Evolutionary conservation across 2,797 vertebrate genomes (phyloP).

Genomic region (Sebastes iracundus): DNA sequence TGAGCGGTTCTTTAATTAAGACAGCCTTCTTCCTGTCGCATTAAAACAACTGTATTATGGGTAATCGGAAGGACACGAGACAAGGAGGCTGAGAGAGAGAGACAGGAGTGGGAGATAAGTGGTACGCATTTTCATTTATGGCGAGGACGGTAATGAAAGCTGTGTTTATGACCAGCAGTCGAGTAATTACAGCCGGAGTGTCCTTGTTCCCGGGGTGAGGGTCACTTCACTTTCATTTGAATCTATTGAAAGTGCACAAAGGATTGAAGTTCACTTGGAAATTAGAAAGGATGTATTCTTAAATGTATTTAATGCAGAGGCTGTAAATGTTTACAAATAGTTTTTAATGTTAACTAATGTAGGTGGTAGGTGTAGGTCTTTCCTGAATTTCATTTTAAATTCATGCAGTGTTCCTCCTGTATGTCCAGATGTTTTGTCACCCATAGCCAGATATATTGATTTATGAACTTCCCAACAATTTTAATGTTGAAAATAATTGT

Average conservation of each 20-base stretch:
- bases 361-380: no score
- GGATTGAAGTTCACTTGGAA: not conserved
- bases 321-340: not conserved
- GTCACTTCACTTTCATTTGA: conserved; percentile 41
- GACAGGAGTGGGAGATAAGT: conserved; percentile 30
- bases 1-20: not conserved
- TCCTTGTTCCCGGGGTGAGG: conserved; percentile 43
- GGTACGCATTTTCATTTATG: conserved; percentile 39
- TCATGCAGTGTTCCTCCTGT: not conserved
- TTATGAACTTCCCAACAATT: not conserved
- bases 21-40: not conserved
- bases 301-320: not conserved
- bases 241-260: conserved; percentile 5
- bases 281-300: not conserved
- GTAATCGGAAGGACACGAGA: conserved; percentile 19
- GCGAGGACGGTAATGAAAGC: conserved; percentile 31
- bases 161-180: conserved; percentile 40
- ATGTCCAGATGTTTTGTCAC: not conserved
- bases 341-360: not conserved
- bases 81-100: conserved; percentile 17
- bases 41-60: not conserved
- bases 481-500: not conserved
- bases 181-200: conserved; percentile 31
- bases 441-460: not conserved
- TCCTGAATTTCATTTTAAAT: no score